Evolutionary conservation across 2,113 vertebrate species (phyloP).

Genomic region (Muntiacus reevesi): DNA sequence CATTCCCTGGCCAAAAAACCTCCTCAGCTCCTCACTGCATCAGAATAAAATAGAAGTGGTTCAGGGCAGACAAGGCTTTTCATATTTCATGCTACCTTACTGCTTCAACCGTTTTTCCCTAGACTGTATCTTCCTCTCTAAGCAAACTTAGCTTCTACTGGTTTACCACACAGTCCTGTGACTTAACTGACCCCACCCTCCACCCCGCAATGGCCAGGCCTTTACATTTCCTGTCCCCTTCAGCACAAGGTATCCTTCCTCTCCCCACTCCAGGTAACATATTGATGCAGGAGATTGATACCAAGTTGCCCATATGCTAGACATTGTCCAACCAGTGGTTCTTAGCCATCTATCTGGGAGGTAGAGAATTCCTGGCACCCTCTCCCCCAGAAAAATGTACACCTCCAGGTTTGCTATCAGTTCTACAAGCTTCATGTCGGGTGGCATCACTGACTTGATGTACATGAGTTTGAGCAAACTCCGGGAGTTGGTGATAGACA

Average conservation of each 20-base stretch:
- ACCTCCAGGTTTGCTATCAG: background rate
- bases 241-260: background rate
- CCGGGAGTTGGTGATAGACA: background rate
- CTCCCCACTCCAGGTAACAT: background rate
- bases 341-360: background rate
- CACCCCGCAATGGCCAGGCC: background rate
- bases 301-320: background rate
- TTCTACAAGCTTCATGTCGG: background rate
- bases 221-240: background rate
- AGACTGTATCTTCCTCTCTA: background rate
- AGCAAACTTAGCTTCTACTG: background rate
- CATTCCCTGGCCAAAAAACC: background rate
- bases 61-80: background rate
- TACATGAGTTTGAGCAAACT: background rate
- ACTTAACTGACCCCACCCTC: background rate
- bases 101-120: background rate
- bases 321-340: background rate
- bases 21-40: background rate
- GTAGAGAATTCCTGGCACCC: background rate
- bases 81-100: background rate
- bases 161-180: background rate
- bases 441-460: background rate
- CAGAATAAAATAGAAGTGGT: background rate
- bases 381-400: background rate
- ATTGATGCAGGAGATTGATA: background rate